These are phyloP conservation scores for Himantopus leucocephalus DNA, from an alignment of 2,113 vertebrate species.

Conservation along the genomic window DNA sequence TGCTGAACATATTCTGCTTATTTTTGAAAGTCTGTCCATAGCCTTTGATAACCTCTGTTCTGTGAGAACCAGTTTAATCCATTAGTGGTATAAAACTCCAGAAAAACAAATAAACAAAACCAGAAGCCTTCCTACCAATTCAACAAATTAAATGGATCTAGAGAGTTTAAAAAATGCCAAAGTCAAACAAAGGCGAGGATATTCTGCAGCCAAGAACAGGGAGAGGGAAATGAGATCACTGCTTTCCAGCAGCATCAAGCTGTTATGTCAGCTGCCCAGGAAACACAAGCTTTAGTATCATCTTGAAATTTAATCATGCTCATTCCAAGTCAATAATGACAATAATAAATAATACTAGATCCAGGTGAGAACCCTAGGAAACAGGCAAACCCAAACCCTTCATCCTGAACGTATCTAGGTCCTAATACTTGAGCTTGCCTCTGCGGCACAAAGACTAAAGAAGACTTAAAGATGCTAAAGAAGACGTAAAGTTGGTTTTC, in stretches of 20 bases:
- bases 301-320: neutral
- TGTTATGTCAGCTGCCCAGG: conserved; percentile 67
- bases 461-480: neutral
- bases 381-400: neutral
- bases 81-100: neutral
- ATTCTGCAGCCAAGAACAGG: neutral
- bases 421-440: neutral
- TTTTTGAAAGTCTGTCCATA: neutral
- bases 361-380: conserved; percentile 20
- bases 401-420: neutral
- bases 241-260: conserved; percentile 59
- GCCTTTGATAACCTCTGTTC: neutral
- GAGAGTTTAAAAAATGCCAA: neutral
- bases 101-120: neutral
- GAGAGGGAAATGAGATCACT: conserved; percentile 65
- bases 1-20: neutral
- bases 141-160: neutral
- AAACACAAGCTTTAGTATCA: conserved; percentile 10
- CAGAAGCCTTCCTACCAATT: neutral
- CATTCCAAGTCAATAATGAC: conserved; percentile 43
- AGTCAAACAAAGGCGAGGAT: neutral
- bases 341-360: neutral
- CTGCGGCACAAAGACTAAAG: neutral
- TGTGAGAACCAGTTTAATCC: neutral
- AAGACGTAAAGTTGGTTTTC: neutral